A percentile compares a stretch with the other conserved stretches of the same genome.
Conservation (phyloP, 2,113 vertebrate genomes). For the Isurus oxyrinchus region DNA sequence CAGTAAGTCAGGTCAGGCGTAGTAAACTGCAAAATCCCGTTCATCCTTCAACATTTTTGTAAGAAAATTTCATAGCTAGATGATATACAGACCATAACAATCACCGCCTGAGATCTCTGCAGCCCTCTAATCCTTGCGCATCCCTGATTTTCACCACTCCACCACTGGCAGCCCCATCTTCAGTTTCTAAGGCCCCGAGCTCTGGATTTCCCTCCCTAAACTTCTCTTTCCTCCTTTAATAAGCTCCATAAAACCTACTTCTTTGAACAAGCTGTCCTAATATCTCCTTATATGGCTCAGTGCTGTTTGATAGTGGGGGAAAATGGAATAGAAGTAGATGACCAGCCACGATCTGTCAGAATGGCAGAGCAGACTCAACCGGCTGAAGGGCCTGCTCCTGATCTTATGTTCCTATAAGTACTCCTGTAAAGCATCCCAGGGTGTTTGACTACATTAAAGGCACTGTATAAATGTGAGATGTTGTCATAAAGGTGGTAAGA, state of each 20-base stretch:
- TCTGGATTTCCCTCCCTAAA: not conserved
- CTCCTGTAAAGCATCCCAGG: not conserved
- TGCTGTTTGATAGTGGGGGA: not conserved
- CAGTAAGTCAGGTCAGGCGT: not conserved
- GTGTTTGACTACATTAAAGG: not conserved
- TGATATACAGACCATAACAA: not conserved
- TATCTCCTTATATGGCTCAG: not conserved
- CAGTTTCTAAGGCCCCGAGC: not conserved
- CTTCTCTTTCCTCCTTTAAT: not conserved
- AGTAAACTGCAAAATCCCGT: not conserved
- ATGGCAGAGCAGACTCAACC: too few relatives aligned
- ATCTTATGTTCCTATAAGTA: not conserved
- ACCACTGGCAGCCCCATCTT: not conserved
- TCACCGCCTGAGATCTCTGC: not conserved
- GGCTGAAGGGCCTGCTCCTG: too few relatives aligned
- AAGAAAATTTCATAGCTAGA: not conserved
- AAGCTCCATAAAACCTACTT: not conserved
- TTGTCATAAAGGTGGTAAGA: not conserved
- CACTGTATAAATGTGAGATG: not conserved
- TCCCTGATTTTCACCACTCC: not conserved
- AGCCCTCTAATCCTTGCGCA: not conserved
- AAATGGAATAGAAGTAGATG: too few relatives aligned
- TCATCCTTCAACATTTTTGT: not conserved
- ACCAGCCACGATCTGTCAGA: too few relatives aligned
- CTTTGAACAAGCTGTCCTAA: not conserved